Evolutionary conservation across 2,113 vertebrate species (phyloP).

Genomic region (Actenoides lindsayi): DNA sequence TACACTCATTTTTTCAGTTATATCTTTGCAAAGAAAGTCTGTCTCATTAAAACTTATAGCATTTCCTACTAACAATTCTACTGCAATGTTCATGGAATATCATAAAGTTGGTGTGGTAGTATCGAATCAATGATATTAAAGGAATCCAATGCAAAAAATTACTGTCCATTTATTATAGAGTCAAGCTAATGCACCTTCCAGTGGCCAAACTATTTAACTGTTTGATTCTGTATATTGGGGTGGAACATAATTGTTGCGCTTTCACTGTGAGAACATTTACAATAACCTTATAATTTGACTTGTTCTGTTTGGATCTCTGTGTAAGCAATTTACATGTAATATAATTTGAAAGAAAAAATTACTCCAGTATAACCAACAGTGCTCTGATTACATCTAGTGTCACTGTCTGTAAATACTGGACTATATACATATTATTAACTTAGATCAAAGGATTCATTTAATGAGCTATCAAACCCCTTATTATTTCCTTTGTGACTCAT

Average conservation of each 20-base stretch:
- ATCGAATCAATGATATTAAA: neutral
- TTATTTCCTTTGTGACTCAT: conserved; percentile 30
- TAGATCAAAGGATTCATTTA: conserved; percentile 19
- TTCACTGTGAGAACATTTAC: neutral
- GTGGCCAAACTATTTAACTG: neutral
- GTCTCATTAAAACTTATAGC: neutral
- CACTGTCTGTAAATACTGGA: neutral
- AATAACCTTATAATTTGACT: neutral
- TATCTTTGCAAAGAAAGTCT: neutral
- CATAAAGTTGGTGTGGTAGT: neutral
- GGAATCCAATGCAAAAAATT: neutral
- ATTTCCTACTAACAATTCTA: neutral
- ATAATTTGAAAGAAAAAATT: neutral
- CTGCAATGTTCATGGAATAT: neutral
- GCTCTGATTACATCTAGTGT: neutral
- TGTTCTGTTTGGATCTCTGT: neutral
- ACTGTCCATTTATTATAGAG: neutral
- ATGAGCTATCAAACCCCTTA: conserved; percentile 36
- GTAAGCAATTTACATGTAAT: neutral
- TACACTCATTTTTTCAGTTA: neutral
- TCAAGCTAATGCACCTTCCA: neutral
- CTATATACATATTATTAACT: conserved; percentile 10
- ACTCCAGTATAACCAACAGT: neutral
- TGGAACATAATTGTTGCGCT: neutral
- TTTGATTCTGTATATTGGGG: neutral